These are phyloP conservation scores for Chrysemys picta DNA, from an alignment of 2,113 vertebrate species.

Conservation along the genomic window DNA sequence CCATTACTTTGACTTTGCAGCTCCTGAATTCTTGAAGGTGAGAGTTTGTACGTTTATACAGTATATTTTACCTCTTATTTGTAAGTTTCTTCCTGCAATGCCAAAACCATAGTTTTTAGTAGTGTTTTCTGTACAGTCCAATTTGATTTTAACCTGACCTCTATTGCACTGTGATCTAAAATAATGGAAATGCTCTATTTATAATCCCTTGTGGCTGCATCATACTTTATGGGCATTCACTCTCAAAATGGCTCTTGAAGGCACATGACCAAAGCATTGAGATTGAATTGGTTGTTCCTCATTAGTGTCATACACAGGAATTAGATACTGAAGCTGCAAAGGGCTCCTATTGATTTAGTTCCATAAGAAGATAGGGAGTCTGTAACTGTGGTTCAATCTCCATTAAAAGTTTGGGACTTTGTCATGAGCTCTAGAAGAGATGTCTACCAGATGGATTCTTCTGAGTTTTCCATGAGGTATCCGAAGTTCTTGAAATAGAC, in stretches of 20 bases:
- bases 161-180: background rate
- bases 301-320: background rate
- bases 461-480: background rate
- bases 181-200: background rate
- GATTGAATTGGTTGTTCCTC: background rate
- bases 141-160: background rate
- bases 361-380: background rate
- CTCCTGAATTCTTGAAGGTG: background rate
- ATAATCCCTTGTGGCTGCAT: background rate
- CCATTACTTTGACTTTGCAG: background rate
- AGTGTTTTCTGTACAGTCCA: background rate
- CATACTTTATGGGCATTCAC: background rate
- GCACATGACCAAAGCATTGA: background rate
- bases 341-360: background rate
- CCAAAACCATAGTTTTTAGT: background rate
- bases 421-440: background rate
- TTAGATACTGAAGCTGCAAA: background rate
- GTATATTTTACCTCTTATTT: background rate
- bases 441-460: no score
- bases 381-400: background rate
- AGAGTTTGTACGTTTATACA: background rate
- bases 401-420: background rate
- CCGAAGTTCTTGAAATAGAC: background rate
- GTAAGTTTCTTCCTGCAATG: background rate
- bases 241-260: background rate